A percentile compares a stretch with the other conserved stretches of the same genome.
phyloP scores from a whole-genome alignment of 2,113 vertebrate species.

The Paramormyrops kingsleyae region DNA sequence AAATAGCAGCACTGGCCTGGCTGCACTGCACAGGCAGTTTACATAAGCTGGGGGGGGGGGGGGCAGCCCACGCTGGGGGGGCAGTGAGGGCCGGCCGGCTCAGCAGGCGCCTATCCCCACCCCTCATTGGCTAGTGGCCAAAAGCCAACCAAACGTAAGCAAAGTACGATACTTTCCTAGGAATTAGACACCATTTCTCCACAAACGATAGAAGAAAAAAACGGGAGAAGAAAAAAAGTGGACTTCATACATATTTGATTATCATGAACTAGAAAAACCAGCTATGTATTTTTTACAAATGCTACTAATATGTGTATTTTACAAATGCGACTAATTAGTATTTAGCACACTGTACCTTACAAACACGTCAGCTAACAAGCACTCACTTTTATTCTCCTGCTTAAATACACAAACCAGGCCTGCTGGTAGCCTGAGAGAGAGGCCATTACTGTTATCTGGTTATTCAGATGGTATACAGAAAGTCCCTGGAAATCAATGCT shows the following conservation, averaged over 20 bases:
- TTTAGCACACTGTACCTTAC: neutral
- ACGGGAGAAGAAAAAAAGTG: neutral
- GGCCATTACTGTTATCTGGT: neutral
- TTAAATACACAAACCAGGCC: neutral
- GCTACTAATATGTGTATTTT: neutral
- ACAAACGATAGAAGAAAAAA: neutral
- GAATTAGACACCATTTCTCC: neutral
- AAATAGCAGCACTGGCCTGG: conserved; percentile 84
- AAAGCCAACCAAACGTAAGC: neutral
- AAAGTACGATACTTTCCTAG: neutral
- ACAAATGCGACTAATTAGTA: neutral
- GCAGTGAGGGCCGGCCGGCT: conserved; percentile 58
- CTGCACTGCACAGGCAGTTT: conserved; percentile 76
- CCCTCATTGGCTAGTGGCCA: conserved; percentile 43
- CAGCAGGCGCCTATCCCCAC: conserved; percentile 36
- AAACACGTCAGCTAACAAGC: neutral
- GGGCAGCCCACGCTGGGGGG: conserved; percentile 46
- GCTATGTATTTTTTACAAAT: neutral
- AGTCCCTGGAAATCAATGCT: neutral
- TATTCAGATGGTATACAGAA: neutral
- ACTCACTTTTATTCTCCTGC: neutral
- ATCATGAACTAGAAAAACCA: neutral
- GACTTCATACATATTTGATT: neutral
- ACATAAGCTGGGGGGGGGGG: conserved; percentile 74
- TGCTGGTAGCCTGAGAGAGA: neutral